Percentiles rank a stretch among this genome's conserved stretches.
These are phyloP conservation scores for Cistogaster globosa DNA, from an alignment of 2,888 invertebrate genomes.

Conservation along the genomic window DNA sequence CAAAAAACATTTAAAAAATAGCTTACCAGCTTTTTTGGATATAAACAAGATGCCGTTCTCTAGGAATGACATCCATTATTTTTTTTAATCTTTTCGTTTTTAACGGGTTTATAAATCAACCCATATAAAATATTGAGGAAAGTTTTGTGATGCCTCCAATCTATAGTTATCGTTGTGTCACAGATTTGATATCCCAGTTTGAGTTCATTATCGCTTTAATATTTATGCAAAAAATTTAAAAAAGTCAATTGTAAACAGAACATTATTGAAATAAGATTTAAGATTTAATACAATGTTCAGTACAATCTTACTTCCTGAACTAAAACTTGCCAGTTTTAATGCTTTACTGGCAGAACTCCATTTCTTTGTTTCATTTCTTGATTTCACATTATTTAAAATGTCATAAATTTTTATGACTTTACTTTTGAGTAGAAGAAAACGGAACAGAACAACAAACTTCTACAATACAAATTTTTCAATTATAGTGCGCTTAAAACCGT, in stretches of 20 bases:
- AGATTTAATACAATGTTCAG: constrained; percentile 43
- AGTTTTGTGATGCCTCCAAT: not conserved
- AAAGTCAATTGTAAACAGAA: constrained; percentile 36
- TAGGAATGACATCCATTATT: too few relatives aligned
- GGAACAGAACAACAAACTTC: not conserved
- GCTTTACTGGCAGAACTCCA: not conserved
- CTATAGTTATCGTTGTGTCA: not conserved
- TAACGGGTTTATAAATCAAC: too few relatives aligned
- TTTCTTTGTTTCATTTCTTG: constrained; percentile 40
- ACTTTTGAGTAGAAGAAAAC: constrained; percentile 16
- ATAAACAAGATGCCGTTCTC: too few relatives aligned
- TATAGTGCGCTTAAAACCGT: not conserved
- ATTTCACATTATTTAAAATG: constrained; percentile 54
- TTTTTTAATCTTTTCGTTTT: too few relatives aligned
- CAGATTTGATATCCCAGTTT: not conserved
- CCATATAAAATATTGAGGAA: too few relatives aligned
- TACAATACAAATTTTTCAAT: not conserved
- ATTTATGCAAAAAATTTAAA: not conserved
- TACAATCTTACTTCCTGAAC: not conserved
- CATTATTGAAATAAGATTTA: constrained; percentile 53
- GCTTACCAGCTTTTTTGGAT: too few relatives aligned
- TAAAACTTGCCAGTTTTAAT: not conserved
- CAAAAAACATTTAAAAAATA: too few relatives aligned
- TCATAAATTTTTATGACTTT: constrained; percentile 65
- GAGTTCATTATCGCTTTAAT: not conserved